Percentiles rank a stretch among this genome's conserved stretches.
Evolutionary conservation across 92 coral and sea anemone genomes (phyloP).

Genomic region (Zoanthus solanderi): DNA sequence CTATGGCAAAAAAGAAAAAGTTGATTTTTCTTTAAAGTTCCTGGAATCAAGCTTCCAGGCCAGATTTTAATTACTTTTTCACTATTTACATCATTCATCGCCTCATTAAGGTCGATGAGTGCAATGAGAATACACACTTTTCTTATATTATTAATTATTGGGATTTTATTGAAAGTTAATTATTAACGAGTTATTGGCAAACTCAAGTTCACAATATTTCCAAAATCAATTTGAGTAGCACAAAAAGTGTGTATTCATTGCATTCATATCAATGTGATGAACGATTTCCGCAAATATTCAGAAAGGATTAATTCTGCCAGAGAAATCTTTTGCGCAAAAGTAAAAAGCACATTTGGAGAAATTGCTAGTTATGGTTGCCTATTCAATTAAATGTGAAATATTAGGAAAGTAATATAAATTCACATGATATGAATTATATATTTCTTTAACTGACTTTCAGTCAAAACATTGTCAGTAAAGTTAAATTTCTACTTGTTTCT

Average conservation of each 20-base stretch:
- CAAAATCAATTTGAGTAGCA: neutral
- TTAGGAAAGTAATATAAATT: neutral
- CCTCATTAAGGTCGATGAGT: neutral
- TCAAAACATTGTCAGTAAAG: neutral
- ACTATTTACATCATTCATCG: neutral
- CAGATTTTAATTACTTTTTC: neutral
- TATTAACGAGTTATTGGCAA: neutral
- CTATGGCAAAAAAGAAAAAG: neutral
- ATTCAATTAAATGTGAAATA: neutral
- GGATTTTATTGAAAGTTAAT: neutral
- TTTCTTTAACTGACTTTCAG: neutral
- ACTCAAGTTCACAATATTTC: neutral
- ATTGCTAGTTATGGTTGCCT: neutral
- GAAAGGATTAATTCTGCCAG: constrained; percentile 4
- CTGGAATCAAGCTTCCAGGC: too few relatives aligned
- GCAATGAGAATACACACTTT: neutral
- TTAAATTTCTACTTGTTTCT: neutral
- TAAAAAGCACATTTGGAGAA: neutral
- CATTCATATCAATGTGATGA: constrained; percentile 5
- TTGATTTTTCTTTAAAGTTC: neutral
- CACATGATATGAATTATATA: neutral
- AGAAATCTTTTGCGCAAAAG: constrained; percentile 7
- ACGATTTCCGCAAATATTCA: neutral
- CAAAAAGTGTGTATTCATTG: constrained; percentile 5
- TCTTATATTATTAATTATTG: neutral